Evolutionary conservation across 2,113 vertebrate species (phyloP).

Genomic region (Suricata suricatta): DNA sequence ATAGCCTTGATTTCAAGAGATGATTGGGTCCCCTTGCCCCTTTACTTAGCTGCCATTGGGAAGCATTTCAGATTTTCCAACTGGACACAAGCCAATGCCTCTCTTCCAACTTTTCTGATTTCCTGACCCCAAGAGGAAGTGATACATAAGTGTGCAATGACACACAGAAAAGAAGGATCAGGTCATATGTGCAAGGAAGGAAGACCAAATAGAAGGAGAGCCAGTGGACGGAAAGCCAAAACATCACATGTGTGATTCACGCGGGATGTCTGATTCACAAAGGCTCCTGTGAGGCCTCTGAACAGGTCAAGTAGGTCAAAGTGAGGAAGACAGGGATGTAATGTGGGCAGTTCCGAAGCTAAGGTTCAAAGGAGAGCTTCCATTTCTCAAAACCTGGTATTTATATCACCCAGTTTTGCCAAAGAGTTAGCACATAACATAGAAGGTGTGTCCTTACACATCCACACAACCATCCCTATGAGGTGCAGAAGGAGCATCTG

Average conservation of each 20-base stretch:
- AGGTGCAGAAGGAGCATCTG: neutral
- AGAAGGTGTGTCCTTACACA: neutral
- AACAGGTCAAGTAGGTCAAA: neutral
- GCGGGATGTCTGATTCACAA: neutral
- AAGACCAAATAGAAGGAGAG: neutral
- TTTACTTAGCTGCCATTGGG: neutral
- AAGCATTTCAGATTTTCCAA: neutral
- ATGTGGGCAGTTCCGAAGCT: neutral
- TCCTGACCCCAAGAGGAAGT: neutral
- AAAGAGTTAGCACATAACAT: neutral
- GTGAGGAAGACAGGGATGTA: neutral
- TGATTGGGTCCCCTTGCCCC: neutral
- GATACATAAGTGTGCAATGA: neutral
- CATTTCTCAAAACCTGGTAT: neutral
- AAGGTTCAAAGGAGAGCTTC: neutral
- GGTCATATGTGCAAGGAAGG: neutral
- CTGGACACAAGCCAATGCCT: neutral
- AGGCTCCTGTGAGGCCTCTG: neutral
- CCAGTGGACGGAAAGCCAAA: neutral
- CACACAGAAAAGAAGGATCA: neutral
- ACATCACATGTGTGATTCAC: neutral
- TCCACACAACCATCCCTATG: neutral
- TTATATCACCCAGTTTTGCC: neutral
- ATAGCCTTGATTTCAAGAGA: neutral
- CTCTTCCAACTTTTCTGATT: neutral